Conservation (phyloP, 2,113 vertebrate genomes). For the Pseudopipra pipra region DNA sequence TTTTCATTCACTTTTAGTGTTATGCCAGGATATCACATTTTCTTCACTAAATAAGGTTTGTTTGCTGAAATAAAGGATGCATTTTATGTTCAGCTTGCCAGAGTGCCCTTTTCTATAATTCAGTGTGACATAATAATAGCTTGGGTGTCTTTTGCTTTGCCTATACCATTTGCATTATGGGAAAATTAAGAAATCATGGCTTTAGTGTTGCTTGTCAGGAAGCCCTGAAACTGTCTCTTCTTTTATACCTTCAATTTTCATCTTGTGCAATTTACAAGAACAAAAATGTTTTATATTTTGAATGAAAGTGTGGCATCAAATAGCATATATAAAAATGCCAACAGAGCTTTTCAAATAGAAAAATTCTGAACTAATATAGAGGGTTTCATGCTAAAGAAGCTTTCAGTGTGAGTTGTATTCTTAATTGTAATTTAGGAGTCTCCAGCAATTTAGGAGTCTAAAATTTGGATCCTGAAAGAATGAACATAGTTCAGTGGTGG, state of each 20-base stretch:
- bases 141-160: constrained; percentile 9
- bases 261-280: not conserved
- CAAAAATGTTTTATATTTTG: not conserved
- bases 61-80: not conserved
- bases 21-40: not conserved
- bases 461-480: not conserved
- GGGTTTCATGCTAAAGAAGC: not conserved
- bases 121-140: not conserved
- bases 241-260: not conserved
- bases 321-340: not conserved
- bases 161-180: not conserved
- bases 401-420: not conserved
- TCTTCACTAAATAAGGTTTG: not conserved
- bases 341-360: not conserved
- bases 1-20: constrained; percentile 1
- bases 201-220: constrained; percentile 3
- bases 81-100: not conserved
- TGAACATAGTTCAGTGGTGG: not conserved
- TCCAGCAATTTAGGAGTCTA: not conserved
- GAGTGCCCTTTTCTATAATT: constrained; percentile 8
- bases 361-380: not conserved
- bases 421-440: not conserved
- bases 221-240: not conserved
- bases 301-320: not conserved
- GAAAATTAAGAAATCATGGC: not conserved